phyloP scores from a whole-genome alignment of 1,140 invertebrate genomes.

The Drosophila nasuta region DNA sequence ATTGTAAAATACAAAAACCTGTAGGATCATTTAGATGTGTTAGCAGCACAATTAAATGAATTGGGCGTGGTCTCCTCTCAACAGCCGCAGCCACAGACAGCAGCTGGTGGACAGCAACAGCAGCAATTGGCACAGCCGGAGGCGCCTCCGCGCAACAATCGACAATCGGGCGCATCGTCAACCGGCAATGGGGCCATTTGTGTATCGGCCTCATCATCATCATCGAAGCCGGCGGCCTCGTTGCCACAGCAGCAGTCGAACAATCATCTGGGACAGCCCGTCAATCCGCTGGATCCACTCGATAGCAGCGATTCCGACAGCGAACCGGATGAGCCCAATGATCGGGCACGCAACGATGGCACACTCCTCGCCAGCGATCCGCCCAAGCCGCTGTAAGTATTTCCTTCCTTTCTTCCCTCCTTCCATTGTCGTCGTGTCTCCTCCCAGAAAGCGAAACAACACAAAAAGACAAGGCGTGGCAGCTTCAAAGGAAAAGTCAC shows the following conservation, averaged over 20 bases:
- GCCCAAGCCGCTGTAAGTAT: slow-evolving; percentile 96
- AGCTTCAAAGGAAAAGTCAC: slow-evolving; percentile 6
- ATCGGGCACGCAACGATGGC: slow-evolving; percentile 93
- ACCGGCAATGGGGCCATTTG: slow-evolving; percentile 52
- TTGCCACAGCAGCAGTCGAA: slow-evolving; percentile 72
- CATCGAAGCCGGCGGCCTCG: slow-evolving; percentile 76
- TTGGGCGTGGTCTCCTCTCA: slow-evolving; percentile 91
- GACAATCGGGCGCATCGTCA: slow-evolving; percentile 82
- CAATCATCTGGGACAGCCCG: slow-evolving; percentile 78
- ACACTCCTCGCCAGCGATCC: slow-evolving; percentile 98
- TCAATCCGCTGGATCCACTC: slow-evolving; percentile 86
- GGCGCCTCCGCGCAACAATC: slow-evolving; percentile 86
- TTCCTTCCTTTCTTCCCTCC: neutral
- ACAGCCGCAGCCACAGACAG: slow-evolving; percentile 83
- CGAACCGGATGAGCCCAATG: slow-evolving; percentile 88
- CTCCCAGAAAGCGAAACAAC: slow-evolving; percentile 15
- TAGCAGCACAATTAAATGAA: slow-evolving; percentile 97
- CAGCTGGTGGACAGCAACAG: slow-evolving; percentile 65
- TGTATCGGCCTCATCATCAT: slow-evolving; percentile 53
- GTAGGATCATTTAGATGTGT: slow-evolving; percentile 94
- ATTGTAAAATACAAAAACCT: slow-evolving; percentile 67
- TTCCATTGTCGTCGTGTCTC: neutral
- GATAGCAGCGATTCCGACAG: slow-evolving; percentile 89
- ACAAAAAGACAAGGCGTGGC: slow-evolving; percentile 64
- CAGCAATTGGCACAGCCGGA: slow-evolving; percentile 86